These are phyloP conservation scores for Arothron firmamentum DNA, from an alignment of 2,113 vertebrate species.

Conservation along the genomic window DNA sequence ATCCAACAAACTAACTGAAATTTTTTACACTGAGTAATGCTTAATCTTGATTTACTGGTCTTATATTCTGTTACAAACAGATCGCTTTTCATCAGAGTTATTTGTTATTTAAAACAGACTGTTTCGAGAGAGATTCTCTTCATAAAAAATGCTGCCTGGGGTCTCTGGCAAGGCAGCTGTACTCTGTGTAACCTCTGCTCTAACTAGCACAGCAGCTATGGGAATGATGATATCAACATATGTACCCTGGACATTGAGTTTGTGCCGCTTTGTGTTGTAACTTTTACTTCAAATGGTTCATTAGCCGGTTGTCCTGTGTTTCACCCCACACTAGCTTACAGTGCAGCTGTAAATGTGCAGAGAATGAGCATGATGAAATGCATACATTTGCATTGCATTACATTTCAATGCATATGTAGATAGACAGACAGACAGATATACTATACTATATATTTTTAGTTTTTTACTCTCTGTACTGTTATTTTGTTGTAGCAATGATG, in stretches of 20 bases:
- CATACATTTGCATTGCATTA: no score
- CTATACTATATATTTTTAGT: no score
- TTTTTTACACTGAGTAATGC: not conserved
- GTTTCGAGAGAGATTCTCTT: slow-evolving; percentile 26
- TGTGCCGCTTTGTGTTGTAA: slow-evolving; percentile 38
- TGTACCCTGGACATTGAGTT: slow-evolving; percentile 42
- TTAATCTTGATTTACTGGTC: slow-evolving; percentile 9
- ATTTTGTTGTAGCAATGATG: no score
- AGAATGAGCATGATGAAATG: no score
- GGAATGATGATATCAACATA: slow-evolving; percentile 49
- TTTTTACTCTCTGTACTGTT: no score
- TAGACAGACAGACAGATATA: no score
- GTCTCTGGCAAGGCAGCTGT: slow-evolving; percentile 34
- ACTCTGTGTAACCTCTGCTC: slow-evolving; percentile 52
- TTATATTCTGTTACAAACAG: slow-evolving; percentile 6
- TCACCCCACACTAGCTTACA: slow-evolving; percentile 42
- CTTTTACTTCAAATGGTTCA: slow-evolving; percentile 55
- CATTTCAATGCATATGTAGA: no score
- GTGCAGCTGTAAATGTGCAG: slow-evolving; percentile 28
- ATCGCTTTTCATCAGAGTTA: slow-evolving; percentile 5
- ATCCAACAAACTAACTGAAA: not conserved
- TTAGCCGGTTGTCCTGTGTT: slow-evolving; percentile 50
- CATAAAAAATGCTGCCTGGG: slow-evolving; percentile 36
- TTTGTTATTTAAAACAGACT: slow-evolving; percentile 27
- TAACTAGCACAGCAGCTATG: slow-evolving; percentile 54